Percentiles rank a stretch among this genome's conserved stretches.
Conservation (phyloP, 2,888 invertebrate genomes). For the Furcula furcula region DNA sequence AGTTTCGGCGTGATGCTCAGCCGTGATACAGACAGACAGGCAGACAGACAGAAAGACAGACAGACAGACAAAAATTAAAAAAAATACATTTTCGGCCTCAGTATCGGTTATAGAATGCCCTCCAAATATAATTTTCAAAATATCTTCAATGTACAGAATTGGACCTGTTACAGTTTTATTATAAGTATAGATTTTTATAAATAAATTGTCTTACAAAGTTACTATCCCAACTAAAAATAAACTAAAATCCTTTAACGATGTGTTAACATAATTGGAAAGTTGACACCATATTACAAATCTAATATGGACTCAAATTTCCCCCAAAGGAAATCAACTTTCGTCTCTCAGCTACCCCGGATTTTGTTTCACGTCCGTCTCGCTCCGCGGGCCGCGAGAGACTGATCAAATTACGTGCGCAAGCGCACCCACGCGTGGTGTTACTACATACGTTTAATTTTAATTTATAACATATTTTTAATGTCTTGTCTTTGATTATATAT, state of each 20-base stretch:
- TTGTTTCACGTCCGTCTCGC: slow-evolving; percentile 57
- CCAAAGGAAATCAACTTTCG: slow-evolving; percentile 60
- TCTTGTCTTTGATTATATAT: too few relatives aligned
- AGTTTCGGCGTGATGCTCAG: too few relatives aligned
- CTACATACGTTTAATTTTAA: slow-evolving; percentile 1
- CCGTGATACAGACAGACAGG: too few relatives aligned
- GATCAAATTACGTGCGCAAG: slow-evolving; percentile 53
- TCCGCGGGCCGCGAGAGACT: slow-evolving; percentile 46
- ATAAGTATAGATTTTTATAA: too few relatives aligned
- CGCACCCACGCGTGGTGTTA: slow-evolving; percentile 11
- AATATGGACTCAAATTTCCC: slow-evolving; percentile 32
- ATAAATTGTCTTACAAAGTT: neutral
- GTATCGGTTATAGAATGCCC: too few relatives aligned
- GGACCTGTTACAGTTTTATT: too few relatives aligned
- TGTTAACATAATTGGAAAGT: slow-evolving; percentile 13
- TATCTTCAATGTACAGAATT: too few relatives aligned
- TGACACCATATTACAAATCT: slow-evolving; percentile 22
- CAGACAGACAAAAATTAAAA: too few relatives aligned
- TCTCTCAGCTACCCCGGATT: slow-evolving; percentile 42
- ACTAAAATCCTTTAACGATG: neutral
- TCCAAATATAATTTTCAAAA: too few relatives aligned
- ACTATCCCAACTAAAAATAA: neutral
- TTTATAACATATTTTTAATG: too few relatives aligned
- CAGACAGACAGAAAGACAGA: too few relatives aligned
- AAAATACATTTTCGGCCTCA: too few relatives aligned